Evolutionary conservation across 2,888 invertebrate species (phyloP), one percentile per base, ranked within the genome.

Genomic region (Smittia sp.): DNA sequence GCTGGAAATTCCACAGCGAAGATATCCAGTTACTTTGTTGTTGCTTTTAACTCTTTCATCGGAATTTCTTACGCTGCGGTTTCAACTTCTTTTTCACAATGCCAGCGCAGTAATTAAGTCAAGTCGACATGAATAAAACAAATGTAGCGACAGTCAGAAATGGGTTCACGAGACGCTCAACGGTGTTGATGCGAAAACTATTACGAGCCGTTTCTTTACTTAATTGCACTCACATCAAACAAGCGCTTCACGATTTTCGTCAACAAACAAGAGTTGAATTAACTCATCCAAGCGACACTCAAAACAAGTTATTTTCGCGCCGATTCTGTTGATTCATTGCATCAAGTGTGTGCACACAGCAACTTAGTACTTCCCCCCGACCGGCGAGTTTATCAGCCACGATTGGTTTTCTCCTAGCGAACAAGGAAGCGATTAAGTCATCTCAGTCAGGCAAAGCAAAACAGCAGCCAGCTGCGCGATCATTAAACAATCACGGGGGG

Each of bases 281-380:
- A 46, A 46, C 58, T 58, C 58, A 22, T 58, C 58, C n/a, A n/a
- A n/a, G n/a, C n/a, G n/a, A n/a, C n/a, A n/a, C n/a, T 32, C 32
- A 32, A 32, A n/a, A 32, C 32, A 32, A 32, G 32, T 32, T 32
- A 9, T 32, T 32, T 32, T 32, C 32, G 32, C 32, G 32, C 32
- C 32, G 32, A 32, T 32, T 32, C 4, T 6, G 32, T 32, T 32
- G 32, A 6, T 32, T 32, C 32, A 32, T 32, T 32, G 32, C 32
- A 9, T 32, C 32, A 32, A 32, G 4, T 32, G 32, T 9, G 9
- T 32, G 32, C 3, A 32, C 32, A 32, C 4, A 32, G 32, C 32
- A 32, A 32, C n/a, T n/a, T n/a, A 32, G 32, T 46, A n/a, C 11
- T 46, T 46, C n/a, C n/a, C 46, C 6, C 46, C 39, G 3, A 11